phyloP scores from a whole-genome alignment of 1,140 invertebrate species.

The Pogonognathellus flavescens region DNA sequence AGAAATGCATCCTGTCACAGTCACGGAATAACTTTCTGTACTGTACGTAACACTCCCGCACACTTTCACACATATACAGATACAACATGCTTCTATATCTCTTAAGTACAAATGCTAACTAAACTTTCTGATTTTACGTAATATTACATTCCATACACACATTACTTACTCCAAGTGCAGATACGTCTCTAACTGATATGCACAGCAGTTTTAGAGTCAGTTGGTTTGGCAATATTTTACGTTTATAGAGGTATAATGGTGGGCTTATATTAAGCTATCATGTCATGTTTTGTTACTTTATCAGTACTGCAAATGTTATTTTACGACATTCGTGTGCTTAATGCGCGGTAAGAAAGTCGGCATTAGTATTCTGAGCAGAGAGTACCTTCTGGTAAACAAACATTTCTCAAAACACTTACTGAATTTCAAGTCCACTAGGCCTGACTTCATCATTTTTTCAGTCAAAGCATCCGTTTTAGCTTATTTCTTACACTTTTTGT shows the following conservation, averaged over 20 bases:
- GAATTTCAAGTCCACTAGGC: slow-evolving; percentile 17
- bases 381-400: not conserved
- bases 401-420: slow-evolving; percentile 42
- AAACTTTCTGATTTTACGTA: too few species aligned
- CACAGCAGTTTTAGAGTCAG: not conserved
- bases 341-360: not conserved
- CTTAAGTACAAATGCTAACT: too few species aligned
- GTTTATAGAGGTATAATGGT: not conserved
- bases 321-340: not conserved
- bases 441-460: slow-evolving; percentile 16
- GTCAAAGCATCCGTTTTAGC: not conserved
- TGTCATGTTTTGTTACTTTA: slow-evolving; percentile 37
- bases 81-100: too few species aligned
- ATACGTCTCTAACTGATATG: too few species aligned
- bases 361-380: slow-evolving; percentile 28
- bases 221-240: not conserved
- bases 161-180: too few species aligned
- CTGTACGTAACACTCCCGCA: too few species aligned
- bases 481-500: too few species aligned
- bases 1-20: not conserved
- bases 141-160: too few species aligned
- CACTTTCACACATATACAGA: too few species aligned
- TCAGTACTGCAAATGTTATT: slow-evolving; percentile 16
- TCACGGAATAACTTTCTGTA: not conserved
- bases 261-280: not conserved